phyloP scores from a whole-genome alignment of 2,888 invertebrate species.

The Temnothorax rugatulus region DNA sequence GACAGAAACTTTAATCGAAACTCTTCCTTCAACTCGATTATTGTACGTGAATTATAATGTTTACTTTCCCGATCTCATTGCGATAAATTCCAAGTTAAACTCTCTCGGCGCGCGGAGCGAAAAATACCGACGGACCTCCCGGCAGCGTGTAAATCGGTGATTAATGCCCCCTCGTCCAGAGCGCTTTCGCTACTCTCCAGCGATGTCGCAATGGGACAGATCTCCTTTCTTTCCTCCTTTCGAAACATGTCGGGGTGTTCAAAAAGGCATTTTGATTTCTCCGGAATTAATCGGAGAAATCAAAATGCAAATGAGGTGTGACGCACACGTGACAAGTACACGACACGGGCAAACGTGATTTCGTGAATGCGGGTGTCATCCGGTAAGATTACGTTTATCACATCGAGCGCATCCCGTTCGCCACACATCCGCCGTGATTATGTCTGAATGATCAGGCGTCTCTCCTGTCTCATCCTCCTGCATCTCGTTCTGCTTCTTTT shows the following conservation, averaged over 20 bases:
- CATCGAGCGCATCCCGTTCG: constrained; percentile 44
- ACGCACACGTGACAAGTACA: constrained; percentile 15
- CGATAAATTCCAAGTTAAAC: constrained; percentile 27
- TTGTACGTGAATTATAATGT: constrained; percentile 3
- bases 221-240: constrained; percentile 17
- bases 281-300: constrained; percentile 59
- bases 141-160: constrained; percentile 31
- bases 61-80: constrained; percentile 13
- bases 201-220: constrained; percentile 23
- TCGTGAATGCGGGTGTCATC: constrained; percentile 37
- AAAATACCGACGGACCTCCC: constrained; percentile 30
- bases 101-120: neutral
- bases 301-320: constrained; percentile 57
- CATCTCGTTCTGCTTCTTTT: neutral
- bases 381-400: constrained; percentile 51
- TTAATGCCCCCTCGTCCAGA: constrained; percentile 20
- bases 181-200: neutral
- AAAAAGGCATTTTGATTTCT: too few species aligned
- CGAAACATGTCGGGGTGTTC: constrained; percentile 30
- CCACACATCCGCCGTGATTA: constrained; percentile 56
- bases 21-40: constrained; percentile 19
- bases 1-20: constrained; percentile 25
- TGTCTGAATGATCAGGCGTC: constrained; percentile 19
- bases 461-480: neutral
- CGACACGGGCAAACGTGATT: constrained; percentile 34